Conservation (phyloP, 2,888 invertebrate genomes). For the Ormyrus labotus region DNA sequence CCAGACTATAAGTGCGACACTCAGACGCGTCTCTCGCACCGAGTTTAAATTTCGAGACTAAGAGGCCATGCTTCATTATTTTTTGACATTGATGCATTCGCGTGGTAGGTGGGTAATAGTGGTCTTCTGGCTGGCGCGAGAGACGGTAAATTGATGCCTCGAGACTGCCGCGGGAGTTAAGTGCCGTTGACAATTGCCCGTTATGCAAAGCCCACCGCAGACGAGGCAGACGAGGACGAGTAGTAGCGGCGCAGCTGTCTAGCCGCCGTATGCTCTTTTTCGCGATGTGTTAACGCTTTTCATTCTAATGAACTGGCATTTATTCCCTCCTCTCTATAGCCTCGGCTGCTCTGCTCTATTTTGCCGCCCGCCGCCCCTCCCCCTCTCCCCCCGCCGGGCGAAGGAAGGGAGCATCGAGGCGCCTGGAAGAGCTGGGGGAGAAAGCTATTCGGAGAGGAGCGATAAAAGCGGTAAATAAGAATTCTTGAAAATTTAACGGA, state of each 20-base stretch:
- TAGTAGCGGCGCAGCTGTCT: constrained; percentile 5
- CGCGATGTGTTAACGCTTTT: neutral
- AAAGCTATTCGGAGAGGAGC: neutral
- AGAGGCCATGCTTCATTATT: constrained; percentile 43
- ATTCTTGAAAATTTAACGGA: neutral
- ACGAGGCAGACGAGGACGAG: constrained; percentile 33
- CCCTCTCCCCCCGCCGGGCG: constrained; percentile 1
- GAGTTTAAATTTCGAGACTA: too few species aligned
- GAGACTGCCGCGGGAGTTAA: constrained; percentile 44
- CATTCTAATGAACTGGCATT: neutral
- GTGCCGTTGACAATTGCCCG: constrained; percentile 57
- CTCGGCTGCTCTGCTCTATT: neutral
- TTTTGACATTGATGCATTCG: constrained; percentile 53
- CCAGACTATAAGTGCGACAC: too few species aligned
- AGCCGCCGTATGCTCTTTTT: neutral
- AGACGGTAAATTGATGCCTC: constrained; percentile 52
- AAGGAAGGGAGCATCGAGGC: neutral
- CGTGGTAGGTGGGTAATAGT: constrained; percentile 3
- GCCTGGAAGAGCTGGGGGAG: neutral
- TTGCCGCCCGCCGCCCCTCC: neutral
- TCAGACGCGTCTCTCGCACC: too few species aligned
- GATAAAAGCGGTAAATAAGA: neutral
- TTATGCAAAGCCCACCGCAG: constrained; percentile 54
- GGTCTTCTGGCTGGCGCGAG: constrained; percentile 5
- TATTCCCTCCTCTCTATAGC: neutral